Evolutionary conservation across 2,888 invertebrate species (phyloP), one percentile per base, ranked within the genome.

Genomic region (Diplolepis rosae): DNA sequence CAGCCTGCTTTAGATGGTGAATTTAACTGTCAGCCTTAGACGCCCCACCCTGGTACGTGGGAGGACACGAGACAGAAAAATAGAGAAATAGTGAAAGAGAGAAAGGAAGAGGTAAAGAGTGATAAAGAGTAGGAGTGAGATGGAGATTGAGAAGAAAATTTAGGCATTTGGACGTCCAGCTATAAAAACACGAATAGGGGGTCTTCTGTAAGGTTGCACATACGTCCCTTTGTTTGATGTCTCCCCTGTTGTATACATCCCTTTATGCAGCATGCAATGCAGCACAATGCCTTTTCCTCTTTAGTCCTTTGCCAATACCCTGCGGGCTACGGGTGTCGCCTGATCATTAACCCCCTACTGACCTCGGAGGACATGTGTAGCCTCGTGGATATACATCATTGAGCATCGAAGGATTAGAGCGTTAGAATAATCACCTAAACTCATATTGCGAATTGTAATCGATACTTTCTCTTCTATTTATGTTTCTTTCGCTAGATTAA

Each of bases 101-200:
- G 24, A 35, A 2, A 9, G 32, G 15, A 13, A 24, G 11, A 39
- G 42, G 51, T 61, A 65, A 71, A 56, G 56, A 61, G 56, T 51
- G 28, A 35, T 54, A 27, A 45, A 35, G 45, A 15, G 18, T 7
- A 18, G 15, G 50, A 61, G 22, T 11, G 39, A 32, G 22, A 69
- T 48, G 15, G 22, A 48, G 32, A n/a, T n/a, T n/a, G n/a, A 50
- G 30, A 28, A n/a, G 56, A 30, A 18, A 30, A 54, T 71, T 71
- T 71, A 71, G 69, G 69, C 67, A 71, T 71, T 68, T 51, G 48
- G 32, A 32, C 71, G 68, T 56, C 54, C 54, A 54, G 22, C 54
- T 54, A 54, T 15, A 54, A 32, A 54, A 54, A 54, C 18, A 54
- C 18, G 11, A 11, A 22, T 9, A 11, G n/a, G 24, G 56, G 32